These are phyloP conservation scores for Anhinga rufa DNA, from an alignment of 2,113 vertebrate genomes.

Conservation along the genomic window DNA sequence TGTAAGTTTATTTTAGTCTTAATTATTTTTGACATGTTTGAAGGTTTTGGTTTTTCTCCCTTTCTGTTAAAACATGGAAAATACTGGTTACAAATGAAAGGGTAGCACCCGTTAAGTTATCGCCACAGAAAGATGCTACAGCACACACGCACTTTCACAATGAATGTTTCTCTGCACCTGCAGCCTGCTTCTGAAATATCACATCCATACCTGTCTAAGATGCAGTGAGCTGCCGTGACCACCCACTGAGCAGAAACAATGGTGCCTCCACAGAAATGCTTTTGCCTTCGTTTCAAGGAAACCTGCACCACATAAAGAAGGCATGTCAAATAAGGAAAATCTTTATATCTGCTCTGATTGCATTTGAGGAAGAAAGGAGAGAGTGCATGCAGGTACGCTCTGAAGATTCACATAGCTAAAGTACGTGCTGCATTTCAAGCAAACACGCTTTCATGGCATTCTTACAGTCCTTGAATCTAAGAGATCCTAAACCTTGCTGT, in stretches of 20 bases:
- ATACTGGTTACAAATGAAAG: neutral
- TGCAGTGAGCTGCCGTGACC: slow-evolving; percentile 85
- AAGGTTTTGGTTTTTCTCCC: neutral
- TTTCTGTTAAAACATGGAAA: neutral
- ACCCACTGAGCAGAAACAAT: slow-evolving; percentile 81
- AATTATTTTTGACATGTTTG: neutral
- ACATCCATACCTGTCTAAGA: slow-evolving; percentile 65
- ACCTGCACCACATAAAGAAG: slow-evolving; percentile 67
- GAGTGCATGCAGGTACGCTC: neutral
- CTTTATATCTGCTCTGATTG: neutral
- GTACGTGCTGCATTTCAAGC: neutral
- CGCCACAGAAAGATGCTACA: neutral
- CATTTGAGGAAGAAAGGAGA: neutral
- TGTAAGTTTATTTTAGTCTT: neutral
- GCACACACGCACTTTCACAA: neutral
- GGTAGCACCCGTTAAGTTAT: neutral
- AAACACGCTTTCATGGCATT: neutral
- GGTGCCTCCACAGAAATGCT: slow-evolving; percentile 85
- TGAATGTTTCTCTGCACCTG: neutral
- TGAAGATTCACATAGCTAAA: neutral
- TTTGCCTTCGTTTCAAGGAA: slow-evolving; percentile 76
- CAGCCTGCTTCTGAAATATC: neutral
- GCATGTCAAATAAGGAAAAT: neutral
- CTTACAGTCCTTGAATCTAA: neutral
- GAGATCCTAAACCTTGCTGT: neutral